Evolutionary conservation across 1,140 invertebrate species (phyloP).

Genomic region (Danaus melanippus): DNA sequence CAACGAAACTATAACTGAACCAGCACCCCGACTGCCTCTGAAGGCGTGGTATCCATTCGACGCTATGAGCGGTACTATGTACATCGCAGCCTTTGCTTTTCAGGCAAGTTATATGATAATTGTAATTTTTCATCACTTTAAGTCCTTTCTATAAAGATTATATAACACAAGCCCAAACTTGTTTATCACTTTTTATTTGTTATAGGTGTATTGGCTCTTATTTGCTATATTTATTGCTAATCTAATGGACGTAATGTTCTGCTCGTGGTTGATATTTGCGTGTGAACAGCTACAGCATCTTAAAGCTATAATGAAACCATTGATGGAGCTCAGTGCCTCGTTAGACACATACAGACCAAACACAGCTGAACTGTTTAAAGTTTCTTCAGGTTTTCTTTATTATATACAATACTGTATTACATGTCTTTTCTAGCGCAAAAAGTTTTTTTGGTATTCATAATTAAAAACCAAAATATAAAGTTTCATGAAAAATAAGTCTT

Average conservation of each 20-base stretch:
- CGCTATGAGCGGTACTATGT: slow-evolving; percentile 76
- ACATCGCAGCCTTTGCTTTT: slow-evolving; percentile 77
- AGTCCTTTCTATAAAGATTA: neutral
- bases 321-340: slow-evolving; percentile 87
- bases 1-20: slow-evolving; percentile 78
- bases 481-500: neutral
- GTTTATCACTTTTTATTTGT: slow-evolving; percentile 6
- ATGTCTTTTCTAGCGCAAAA: too few species aligned
- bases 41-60: slow-evolving; percentile 85
- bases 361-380: slow-evolving; percentile 82
- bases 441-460: too few species aligned
- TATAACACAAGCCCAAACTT: neutral
- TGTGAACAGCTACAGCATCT: slow-evolving; percentile 88
- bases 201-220: slow-evolving; percentile 80
- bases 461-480: too few species aligned
- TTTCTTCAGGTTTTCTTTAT: slow-evolving; percentile 65
- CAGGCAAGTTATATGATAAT: slow-evolving; percentile 67
- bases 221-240: slow-evolving; percentile 81
- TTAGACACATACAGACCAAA: slow-evolving; percentile 85
- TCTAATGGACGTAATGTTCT: slow-evolving; percentile 83
- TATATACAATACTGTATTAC: neutral
- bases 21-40: slow-evolving; percentile 81
- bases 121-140: neutral
- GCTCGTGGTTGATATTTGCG: slow-evolving; percentile 86
- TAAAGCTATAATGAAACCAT: slow-evolving; percentile 86